Base-by-base conservation (phyloP, 1,140 invertebrate species). In the Diprion similis region DNA sequence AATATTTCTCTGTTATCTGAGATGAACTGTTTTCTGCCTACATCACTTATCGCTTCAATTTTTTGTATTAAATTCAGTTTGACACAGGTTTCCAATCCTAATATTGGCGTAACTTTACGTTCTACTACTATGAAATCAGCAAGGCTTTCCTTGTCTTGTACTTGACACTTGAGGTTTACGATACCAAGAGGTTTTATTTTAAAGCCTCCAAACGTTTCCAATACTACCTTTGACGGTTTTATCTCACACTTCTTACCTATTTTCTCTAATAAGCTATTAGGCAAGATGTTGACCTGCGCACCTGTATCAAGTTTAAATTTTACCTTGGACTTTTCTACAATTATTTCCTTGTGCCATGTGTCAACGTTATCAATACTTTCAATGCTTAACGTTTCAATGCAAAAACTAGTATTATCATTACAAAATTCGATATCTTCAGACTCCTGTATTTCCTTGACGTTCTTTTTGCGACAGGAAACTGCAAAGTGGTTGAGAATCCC, bases 251-350 rank as follows among this genome's bases (percentile, higher is more conserved):
- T 37, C 15, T 73, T 19, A 70, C 75, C 74, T 72, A 76, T 18
- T 65, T 73, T 45, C 46, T 18, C 67, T 51, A 75, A 71, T 71
- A 46, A 70, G 51, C 73, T 68, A 64, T 74, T 73, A 71, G 78
- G 73, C 66, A 76, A 70, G 11, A 78, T 71, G 74, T 78, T 80
- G 10, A 73, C 73, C 67, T 75, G 68, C 18, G 76, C 75, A 11
- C 79, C 75, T 8, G 77, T 77, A 70, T 80, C 76, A 51, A 80
- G 46, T 70, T 78, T 77, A 68, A 75, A 76, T n/a, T 66, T 51
- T 68, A 80, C 51, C n/a, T 70, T 71, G 10, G 66, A 67, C 65
- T 71, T 71, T 59, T 76, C 77, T 66, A 79, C 68, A 64, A 17
- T 75, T 46, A 81, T 37, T 18, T 71, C 64, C 71, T 75, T 48